Conservation (phyloP, 2,888 invertebrate genomes). For the Embidobia sp. region DNA sequence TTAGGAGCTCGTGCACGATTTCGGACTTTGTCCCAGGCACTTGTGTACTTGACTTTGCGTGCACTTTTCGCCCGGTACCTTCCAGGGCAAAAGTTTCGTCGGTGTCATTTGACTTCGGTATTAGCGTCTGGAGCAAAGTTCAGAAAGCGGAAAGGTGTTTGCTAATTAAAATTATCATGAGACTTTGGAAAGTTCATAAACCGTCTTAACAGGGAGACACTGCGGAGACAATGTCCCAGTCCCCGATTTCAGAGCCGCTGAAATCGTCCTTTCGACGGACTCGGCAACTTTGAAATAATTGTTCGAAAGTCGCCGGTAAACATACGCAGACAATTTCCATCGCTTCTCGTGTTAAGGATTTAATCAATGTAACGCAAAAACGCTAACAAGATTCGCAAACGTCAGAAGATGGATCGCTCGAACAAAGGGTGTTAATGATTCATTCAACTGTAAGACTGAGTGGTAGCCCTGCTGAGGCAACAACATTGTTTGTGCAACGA, state of each 20-base stretch:
- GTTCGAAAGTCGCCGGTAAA: too few species aligned
- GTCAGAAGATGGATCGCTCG: background rate
- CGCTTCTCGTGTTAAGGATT: too few species aligned
- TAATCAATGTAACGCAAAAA: too few species aligned
- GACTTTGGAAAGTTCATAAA: too few species aligned
- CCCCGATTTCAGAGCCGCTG: too few species aligned
- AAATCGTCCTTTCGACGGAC: too few species aligned
- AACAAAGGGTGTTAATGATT: constrained; percentile 4
- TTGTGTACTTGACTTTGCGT: constrained; percentile 50
- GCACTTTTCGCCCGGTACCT: constrained; percentile 19
- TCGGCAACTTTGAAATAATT: too few species aligned
- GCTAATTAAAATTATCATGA: constrained; percentile 20
- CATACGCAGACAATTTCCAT: too few species aligned
- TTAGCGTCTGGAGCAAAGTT: constrained; percentile 13
- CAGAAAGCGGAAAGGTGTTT: background rate
- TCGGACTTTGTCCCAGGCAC: constrained; percentile 47
- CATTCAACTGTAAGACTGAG: background rate
- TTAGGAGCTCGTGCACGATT: constrained; percentile 53
- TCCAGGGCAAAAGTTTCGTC: constrained; percentile 16
- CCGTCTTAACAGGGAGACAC: too few species aligned
- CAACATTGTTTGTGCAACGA: constrained; percentile 11
- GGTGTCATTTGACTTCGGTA: constrained; percentile 12
- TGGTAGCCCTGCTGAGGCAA: background rate
- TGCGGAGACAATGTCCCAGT: too few species aligned
- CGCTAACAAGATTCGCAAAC: too few species aligned